Percentiles rank a stretch among this genome's conserved stretches.
Evolutionary conservation across 2,113 vertebrate species (phyloP).

Genomic region (Thalassarche chlororhynchos): DNA sequence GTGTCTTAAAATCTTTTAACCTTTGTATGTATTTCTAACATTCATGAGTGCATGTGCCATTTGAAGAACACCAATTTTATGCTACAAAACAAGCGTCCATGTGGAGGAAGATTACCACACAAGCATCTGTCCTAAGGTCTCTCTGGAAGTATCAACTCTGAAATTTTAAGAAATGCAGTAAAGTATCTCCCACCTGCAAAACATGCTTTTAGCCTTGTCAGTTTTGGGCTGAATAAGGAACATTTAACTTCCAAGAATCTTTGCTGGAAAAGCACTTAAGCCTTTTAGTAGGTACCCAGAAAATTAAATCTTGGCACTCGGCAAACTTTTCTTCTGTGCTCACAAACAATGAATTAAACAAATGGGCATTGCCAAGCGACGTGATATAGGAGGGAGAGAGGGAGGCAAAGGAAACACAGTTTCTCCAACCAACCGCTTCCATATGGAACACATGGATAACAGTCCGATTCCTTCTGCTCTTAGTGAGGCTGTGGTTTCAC

Average conservation of each 20-base stretch:
- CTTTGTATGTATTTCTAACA: fast-evolving
- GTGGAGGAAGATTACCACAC: background rate
- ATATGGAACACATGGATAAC: background rate
- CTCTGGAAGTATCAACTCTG: background rate
- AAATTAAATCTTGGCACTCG: background rate
- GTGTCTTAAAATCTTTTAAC: background rate
- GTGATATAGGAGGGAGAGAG: background rate
- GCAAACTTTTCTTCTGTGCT: background rate
- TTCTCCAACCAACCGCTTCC: background rate
- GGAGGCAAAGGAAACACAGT: background rate
- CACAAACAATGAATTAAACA: background rate
- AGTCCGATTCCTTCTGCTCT: background rate
- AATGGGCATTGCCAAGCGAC: background rate
- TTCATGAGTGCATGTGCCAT: background rate
- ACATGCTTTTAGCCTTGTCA: background rate
- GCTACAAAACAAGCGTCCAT: background rate
- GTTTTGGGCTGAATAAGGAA: background rate
- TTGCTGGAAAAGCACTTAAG: background rate
- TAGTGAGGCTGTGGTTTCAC: background rate
- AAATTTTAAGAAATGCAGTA: background rate
- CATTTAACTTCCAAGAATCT: background rate
- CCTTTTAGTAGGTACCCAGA: background rate
- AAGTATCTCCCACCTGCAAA: background rate
- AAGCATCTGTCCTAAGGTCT: background rate
- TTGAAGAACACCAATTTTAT: background rate